Percentiles rank a stretch among this genome's conserved stretches.
Evolutionary conservation across 2,113 vertebrate genomes (phyloP).

Genomic region (Pandion haliaetus): DNA sequence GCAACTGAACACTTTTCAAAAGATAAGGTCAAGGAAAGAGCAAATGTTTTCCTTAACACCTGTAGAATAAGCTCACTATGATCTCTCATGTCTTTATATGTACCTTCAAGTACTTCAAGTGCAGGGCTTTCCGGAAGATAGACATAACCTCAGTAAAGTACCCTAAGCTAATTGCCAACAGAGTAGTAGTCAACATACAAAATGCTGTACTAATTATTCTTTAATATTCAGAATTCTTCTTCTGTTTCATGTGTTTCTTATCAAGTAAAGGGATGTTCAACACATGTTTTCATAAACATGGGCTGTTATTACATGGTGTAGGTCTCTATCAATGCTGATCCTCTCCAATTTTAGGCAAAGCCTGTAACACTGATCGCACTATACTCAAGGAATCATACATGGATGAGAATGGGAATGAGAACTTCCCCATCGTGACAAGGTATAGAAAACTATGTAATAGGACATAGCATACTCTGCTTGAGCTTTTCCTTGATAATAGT

Average conservation of each 20-base stretch:
- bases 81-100: background rate
- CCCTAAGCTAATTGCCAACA: background rate
- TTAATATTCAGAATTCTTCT: background rate
- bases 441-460: background rate
- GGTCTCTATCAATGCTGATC: background rate
- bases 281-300: background rate
- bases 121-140: background rate
- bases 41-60: background rate
- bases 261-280: background rate
- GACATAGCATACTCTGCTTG: background rate
- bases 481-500: background rate
- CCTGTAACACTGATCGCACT: background rate
- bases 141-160: background rate
- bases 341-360: background rate
- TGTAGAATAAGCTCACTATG: background rate
- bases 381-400: background rate
- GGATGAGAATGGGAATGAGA: background rate
- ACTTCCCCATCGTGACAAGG: background rate
- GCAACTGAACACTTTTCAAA: background rate
- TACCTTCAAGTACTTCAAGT: background rate
- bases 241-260: background rate
- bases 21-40: background rate
- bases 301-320: background rate
- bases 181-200: background rate
- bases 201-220: background rate